Evolutionary conservation across 2,113 vertebrate species (phyloP), one percentile per base, ranked within the genome.

Genomic region (Labeo catla): DNA sequence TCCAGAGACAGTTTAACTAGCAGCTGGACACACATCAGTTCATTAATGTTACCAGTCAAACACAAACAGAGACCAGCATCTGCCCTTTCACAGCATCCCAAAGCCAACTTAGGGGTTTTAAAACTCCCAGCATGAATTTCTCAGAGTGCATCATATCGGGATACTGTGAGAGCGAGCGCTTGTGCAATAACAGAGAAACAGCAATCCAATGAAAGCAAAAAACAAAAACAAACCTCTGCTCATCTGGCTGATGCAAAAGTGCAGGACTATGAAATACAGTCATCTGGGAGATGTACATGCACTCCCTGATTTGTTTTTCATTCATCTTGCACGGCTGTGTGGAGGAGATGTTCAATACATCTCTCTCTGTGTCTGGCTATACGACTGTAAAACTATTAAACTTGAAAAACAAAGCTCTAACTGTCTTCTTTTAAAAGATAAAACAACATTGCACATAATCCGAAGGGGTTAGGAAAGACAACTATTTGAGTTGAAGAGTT

Each of bases 251-350:
- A 50, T 12, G 39, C 13, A 63, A 77, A 63, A 63, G 83, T 50
- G 54, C 16, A 13, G 45, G 83, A 10, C 36, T 28, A 47, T 36
- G 47, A 45, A 54, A 54, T 70, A 11, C 21, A 79, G 84, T 4
- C n/a, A 45, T 45, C 39, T 45, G 78, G 28, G 88, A 91, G 92
- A 91, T 89, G 91, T 93, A 94, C 92, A 93, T 90, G 90, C 89
- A 86, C 87, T 72, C 91, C 90, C 93, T 92, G 91, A 94, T 93
- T 93, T 90, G 91, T 93, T 92, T 92, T 90, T 91, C 89, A 91
- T 91, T 88, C 88, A 86, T 91, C 59, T 77, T 66, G 86, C 89
- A 89, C 89, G 89, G 89, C 87, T 50, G 83, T 90, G 86, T 90
- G 89, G 89, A 92, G 23, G 52, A 80, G 61, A 84, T 43, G 47